Evolutionary conservation across 2,113 vertebrate species (phyloP).

Genomic region (Daubentonia madagascariensis): DNA sequence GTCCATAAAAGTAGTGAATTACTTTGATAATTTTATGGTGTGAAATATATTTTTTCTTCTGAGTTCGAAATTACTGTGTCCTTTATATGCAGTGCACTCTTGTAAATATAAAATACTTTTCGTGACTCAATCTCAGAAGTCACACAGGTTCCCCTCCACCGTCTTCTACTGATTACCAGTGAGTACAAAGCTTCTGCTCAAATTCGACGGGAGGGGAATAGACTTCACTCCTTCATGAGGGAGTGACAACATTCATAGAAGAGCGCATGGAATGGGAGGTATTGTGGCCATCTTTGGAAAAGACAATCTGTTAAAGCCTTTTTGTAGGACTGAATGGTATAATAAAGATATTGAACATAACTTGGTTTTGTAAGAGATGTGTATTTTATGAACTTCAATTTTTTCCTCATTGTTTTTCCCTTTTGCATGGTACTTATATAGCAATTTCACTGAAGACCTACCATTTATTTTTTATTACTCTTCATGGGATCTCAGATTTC

Average conservation of each 20-base stretch:
- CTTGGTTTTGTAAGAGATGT: neutral
- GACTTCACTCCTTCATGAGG: neutral
- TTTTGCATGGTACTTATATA: neutral
- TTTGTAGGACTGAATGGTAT: neutral
- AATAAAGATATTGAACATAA: neutral
- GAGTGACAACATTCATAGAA: neutral
- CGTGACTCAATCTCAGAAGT: neutral
- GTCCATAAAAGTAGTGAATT: neutral
- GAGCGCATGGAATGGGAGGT: neutral
- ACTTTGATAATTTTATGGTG: neutral
- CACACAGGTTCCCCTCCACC: neutral
- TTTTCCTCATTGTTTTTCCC: neutral
- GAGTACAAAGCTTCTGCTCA: neutral
- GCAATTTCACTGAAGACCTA: neutral
- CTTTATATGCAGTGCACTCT: neutral
- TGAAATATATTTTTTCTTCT: constrained; percentile 18
- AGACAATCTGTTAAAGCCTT: neutral
- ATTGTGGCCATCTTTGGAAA: neutral
- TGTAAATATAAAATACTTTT: neutral
- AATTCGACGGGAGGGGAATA: neutral
- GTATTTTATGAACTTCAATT: neutral
- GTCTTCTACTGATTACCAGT: neutral
- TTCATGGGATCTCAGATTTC: neutral
- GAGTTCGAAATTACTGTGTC: neutral
- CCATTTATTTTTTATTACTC: neutral